Evolutionary conservation across 2,888 invertebrate species (phyloP).

Genomic region (Mythimna vitellina): DNA sequence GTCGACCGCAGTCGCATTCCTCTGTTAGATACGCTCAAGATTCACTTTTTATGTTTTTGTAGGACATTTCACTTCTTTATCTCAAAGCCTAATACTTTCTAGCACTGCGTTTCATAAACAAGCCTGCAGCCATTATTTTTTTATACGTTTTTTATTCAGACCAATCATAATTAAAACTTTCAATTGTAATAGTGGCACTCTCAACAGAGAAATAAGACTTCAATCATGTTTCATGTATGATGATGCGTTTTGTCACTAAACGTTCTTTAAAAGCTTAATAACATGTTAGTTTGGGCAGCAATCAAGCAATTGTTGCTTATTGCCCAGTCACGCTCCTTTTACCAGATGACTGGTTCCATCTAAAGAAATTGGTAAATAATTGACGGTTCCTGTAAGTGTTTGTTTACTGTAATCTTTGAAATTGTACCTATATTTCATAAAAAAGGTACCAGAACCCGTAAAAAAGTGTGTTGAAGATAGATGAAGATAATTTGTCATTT

Average conservation of each 20-base stretch:
- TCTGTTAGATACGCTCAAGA: conserved; percentile 69
- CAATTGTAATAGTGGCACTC: conserved; percentile 49
- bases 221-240: conserved; percentile 54
- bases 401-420: conserved; percentile 67
- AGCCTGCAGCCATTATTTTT: conserved; percentile 33
- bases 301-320: conserved; percentile 73
- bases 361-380: conserved; percentile 70
- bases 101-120: conserved; percentile 9
- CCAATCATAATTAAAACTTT: conserved; percentile 58
- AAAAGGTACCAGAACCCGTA: not conserved
- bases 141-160: conserved; percentile 48
- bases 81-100: conserved; percentile 47
- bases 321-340: conserved; percentile 74
- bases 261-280: conserved; percentile 80
- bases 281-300: conserved; percentile 74
- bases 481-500: not conserved
- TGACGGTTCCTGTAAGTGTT: conserved; percentile 70
- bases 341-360: conserved; percentile 69
- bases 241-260: conserved; percentile 75
- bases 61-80: conserved; percentile 63
- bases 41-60: conserved; percentile 69
- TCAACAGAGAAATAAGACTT: conserved; percentile 59
- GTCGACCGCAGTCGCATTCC: conserved; percentile 80
- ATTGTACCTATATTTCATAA: conserved; percentile 22
- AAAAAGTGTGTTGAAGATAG: not conserved